Base-by-base conservation (phyloP, 2,797 vertebrate genomes). In the Catharus ustulatus region DNA sequence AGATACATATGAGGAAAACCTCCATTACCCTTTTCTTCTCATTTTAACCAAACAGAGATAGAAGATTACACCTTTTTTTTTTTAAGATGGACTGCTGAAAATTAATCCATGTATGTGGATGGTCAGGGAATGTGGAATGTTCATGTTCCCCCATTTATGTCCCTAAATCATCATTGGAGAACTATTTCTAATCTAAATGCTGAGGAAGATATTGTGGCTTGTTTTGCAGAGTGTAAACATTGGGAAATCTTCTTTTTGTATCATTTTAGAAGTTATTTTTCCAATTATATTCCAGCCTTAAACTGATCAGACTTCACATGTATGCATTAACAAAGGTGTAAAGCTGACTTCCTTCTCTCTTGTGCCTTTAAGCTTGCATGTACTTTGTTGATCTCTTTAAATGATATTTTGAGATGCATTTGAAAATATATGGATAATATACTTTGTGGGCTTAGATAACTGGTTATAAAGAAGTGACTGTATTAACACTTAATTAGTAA, bases 11-110 rank as follows among this genome's bases (percentile, higher is more conserved):
- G 99, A 99, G 46, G 98, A 99, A 96, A 99, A 99, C 94, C 98
- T 99, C 96, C 99, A 99, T 98, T 99, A 99, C 89, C 99, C 99
- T 84, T 97, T 99, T 96, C 98, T 99, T 95, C 97, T 99, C 87
- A 95, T 98, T 93, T 97, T 99, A 97, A 99, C 98, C 95, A 98
- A 98, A 97, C 92, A 77, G 34, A 93, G 74, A 93, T 97, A 98
- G 97, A 96, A 95, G 95, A 94, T 84, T 42, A 68, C 68, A 74
- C 36, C 23, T 23, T 76, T 72, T 45, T 14, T 51, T 54, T 61
- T 68, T 89, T 82, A 89, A 76, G 52, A 72, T 73, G 72, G 63
- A 86, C 86, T 90, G 23, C 71, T 71, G 71, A 86, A 84, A 89
- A 80, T 73, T 61, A 86, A 52, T 57, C 36, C 19, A 18, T 23